Base-by-base conservation (phyloP, 2,888 invertebrate genomes). In the Eristalis tenax region DNA sequence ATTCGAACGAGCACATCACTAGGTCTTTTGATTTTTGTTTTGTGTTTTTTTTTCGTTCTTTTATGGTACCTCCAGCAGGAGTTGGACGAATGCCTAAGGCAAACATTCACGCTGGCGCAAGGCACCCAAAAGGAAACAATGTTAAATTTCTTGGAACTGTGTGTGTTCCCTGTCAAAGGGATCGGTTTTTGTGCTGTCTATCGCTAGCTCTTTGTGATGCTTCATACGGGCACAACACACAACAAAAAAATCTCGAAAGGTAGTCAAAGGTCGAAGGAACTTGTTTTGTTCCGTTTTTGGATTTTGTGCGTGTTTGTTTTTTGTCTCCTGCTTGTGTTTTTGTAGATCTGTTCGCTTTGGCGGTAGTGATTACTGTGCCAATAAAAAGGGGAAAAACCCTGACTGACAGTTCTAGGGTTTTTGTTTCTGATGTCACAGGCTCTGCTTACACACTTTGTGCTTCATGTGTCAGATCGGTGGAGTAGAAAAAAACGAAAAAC, bases 131-230 rank as follows among this genome's bases (percentile, higher is more conserved):
- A 50, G 43, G n/a, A 50, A 50, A 78, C 77, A 71, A 70, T 70
- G 63, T 35, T 73, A 11, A 64, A 65, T 73, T 85, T 85, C 85
- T 76, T 56, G 63, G 85, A 85, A 85, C 64, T 69, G 56, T 76
- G 84, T 70, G 61, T 74, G 68, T 74, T 75, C 59, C 32, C 18
- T 63, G 63, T 73, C 71, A 74, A 80, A 79, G 65, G 66, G 73
- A 77, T 61, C 50, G 56, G 50, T 11, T 50, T 75, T 74, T 80
- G 61, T 68, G n/a, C 68, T 18, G 22, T 63, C 28, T 32, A 5
- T 40, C n/a, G 57, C 38, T 38, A 13, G 38, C 13, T 38, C 38
- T 38, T 32, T 32, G 23, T 23, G 3, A 4, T 26, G 50, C 50
- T 1, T 50, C 50, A 6, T 8, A 50, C 18, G 8, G 18, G 18